Evolutionary conservation across 2,797 vertebrate genomes (phyloP), one percentile per base, ranked within the genome.

Genomic region (Centroberyx gerrardi): DNA sequence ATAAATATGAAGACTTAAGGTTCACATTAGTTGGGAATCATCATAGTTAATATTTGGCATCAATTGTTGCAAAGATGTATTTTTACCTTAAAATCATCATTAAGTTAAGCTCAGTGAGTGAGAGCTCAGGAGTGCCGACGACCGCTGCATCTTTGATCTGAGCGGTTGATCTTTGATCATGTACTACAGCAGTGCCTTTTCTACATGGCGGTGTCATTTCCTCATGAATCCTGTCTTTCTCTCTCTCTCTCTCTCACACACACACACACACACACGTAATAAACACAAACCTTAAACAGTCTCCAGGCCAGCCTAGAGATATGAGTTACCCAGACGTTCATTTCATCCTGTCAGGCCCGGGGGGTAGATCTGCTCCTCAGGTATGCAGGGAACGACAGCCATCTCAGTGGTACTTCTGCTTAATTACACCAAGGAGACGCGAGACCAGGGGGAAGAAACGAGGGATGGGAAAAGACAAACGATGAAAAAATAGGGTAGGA

Each of bases 351-450:
- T 61, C 65, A 79, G 62, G 46, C 60, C 22, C 52, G 78, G 38
- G 9, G 8, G 71, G 66, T 42, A 17, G 60, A 72, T 69, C 36
- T 74, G 83, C 68, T 86, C 59, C 14, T 84, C 70, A n/a, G 31
- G 6, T 63, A 40, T 67, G 48, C 69, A 84, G 77, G 73, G 84
- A 68, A 63, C 36, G 53, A 79, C 78, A 88, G 58, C 64, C 54
- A 76, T 68, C 62, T 59, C 44, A 46, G 56, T 60, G 10, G 51
- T 63, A 54, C 38, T 52, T 46, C 62, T 69, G 40, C 51, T 78
- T 90, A 83, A 90, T 89, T 93, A 85, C 67, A 80, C 80, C 31
- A 67, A 64, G 62, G 74, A 75, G 42, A 69, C 71, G 22, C 71
- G 5, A 69, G 53, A 76, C 40, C 51, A 49, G 59, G 60, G 55